These are phyloP conservation scores for Vultur gryphus DNA, from an alignment of 2,797 vertebrate species.

Conservation along the genomic window DNA sequence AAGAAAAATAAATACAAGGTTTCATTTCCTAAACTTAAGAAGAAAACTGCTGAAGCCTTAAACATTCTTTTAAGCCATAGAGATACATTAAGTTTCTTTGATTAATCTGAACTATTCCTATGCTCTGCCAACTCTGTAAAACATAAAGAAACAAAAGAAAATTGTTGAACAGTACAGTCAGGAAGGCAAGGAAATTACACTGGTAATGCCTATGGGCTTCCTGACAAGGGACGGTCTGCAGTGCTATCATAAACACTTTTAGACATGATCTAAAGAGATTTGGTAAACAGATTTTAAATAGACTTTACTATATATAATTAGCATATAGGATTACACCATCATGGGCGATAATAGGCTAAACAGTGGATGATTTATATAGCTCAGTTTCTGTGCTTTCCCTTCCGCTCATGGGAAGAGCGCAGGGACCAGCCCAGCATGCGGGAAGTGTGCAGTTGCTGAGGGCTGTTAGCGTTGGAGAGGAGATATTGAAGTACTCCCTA, in stretches of 20 bases:
- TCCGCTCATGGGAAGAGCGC: not conserved
- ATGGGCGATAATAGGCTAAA: not conserved
- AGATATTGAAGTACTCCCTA: not conserved
- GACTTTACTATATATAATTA: not conserved
- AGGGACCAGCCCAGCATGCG: not conserved
- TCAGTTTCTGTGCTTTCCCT: not conserved
- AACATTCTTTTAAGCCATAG: not conserved
- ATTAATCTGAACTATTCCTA: not conserved
- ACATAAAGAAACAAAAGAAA: not conserved
- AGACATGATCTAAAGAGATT: not conserved
- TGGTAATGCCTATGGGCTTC: not conserved
- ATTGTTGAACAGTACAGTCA: not conserved
- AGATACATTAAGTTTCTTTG: conserved; percentile 19
- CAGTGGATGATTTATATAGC: not conserved
- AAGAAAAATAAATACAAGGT: not conserved
- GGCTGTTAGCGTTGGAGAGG: not conserved
- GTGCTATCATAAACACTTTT: not conserved
- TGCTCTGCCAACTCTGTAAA: not conserved
- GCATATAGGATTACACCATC: not conserved
- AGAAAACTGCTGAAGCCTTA: not conserved
- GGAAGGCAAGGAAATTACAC: not conserved
- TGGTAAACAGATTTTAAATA: not conserved
- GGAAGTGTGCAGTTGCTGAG: not conserved
- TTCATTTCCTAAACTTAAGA: not conserved
- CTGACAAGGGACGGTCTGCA: not conserved